Evolutionary conservation across 2,797 vertebrate species (phyloP).

Genomic region (Tangara arthus): DNA sequence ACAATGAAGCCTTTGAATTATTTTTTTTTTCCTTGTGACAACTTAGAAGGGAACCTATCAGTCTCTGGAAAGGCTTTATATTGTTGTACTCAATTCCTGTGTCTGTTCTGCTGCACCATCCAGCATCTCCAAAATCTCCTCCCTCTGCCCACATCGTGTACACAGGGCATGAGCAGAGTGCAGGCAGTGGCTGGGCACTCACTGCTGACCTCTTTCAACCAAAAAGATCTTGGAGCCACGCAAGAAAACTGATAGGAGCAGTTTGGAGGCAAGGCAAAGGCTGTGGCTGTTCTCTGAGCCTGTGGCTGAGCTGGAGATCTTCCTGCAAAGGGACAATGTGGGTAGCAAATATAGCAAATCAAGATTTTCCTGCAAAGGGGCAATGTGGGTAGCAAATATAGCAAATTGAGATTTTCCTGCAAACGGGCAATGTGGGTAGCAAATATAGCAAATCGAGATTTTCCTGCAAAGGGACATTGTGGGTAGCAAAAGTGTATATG

Average conservation of each 20-base stretch:
- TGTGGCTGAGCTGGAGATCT: not conserved
- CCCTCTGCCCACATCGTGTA: not conserved
- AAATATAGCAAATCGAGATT: too few species aligned
- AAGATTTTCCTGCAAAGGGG: not conserved
- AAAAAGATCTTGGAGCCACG: not conserved
- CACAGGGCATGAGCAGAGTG: not conserved
- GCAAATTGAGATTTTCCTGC: not conserved
- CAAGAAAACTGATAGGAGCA: not conserved
- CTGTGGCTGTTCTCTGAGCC: not conserved
- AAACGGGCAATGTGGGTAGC: rapidly evolving
- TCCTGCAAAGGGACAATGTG: rapidly evolving
- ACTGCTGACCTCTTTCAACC: not conserved
- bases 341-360: not conserved
- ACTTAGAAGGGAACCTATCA: not conserved
- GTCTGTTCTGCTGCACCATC: not conserved
- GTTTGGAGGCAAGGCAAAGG: not conserved
- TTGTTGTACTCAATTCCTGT: not conserved
- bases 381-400: rapidly evolving
- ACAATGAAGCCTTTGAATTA: not conserved
- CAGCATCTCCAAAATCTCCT: not conserved
- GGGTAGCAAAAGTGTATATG: not conserved
- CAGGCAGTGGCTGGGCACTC: not conserved
- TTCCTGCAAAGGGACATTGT: not conserved
- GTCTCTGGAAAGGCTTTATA: not conserved
- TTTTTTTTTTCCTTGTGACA: not conserved